phyloP scores from a whole-genome alignment of 2,113 vertebrate genomes.

The Fregetta grallaria region DNA sequence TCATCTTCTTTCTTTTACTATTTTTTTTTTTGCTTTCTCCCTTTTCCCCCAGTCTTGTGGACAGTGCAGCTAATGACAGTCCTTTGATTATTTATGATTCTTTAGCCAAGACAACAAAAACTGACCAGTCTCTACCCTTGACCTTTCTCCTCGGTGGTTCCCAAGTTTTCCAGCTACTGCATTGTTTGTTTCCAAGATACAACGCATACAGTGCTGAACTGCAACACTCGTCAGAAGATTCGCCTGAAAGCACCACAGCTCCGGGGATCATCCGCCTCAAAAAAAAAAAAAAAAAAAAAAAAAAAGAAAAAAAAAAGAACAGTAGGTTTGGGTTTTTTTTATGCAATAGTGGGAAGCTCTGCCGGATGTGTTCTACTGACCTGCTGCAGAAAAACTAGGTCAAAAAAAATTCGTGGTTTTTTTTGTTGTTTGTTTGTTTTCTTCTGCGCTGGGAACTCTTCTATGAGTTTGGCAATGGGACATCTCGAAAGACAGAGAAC shows the following conservation, averaged over 20 bases:
- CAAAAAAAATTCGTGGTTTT: too few species aligned
- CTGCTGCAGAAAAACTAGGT: background rate
- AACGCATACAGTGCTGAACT: background rate
- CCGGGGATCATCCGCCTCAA: accelerated
- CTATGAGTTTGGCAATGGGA: background rate
- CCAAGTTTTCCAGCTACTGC: background rate
- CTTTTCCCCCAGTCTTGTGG: background rate
- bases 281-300: background rate
- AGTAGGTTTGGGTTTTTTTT: too few species aligned
- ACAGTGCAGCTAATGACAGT: background rate
- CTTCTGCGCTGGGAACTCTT: background rate
- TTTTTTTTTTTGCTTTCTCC: background rate
- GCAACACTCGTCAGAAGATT: background rate
- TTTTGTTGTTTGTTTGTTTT: background rate
- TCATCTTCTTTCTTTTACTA: too few species aligned
- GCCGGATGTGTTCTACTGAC: background rate
- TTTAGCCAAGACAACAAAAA: background rate
- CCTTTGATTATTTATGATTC: background rate
- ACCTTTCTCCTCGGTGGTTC: background rate
- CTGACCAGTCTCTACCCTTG: background rate
- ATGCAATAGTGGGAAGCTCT: background rate
- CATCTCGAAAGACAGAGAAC: background rate
- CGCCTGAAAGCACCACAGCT: background rate
- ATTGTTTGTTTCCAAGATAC: background rate
- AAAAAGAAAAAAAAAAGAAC: too few species aligned